These are phyloP conservation scores for Polypterus senegalus DNA, from an alignment of 2,113 vertebrate genomes.

Conservation along the genomic window DNA sequence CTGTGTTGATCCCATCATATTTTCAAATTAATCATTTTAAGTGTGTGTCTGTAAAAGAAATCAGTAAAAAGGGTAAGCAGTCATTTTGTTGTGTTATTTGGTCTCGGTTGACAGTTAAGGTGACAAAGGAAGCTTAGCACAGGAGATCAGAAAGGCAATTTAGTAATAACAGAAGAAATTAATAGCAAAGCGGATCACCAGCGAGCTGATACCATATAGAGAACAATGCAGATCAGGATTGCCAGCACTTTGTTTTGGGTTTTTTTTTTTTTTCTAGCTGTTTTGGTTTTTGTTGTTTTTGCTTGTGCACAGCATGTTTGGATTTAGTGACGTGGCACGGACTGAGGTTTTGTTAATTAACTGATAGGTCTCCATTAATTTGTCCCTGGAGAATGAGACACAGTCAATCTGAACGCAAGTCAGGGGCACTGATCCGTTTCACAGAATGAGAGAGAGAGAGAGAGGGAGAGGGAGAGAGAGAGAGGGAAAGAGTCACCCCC, in stretches of 20 bases:
- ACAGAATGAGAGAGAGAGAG: conserved; percentile 32
- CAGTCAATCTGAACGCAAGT: conserved; percentile 59
- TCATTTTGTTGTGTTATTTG: too few species aligned
- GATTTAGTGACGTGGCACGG: conserved; percentile 36
- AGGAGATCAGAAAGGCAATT: too few species aligned
- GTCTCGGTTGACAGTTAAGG: too few species aligned
- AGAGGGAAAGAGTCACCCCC: conserved; percentile 5
- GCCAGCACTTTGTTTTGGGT: neutral
- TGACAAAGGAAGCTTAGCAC: too few species aligned
- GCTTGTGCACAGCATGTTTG: conserved; percentile 17
- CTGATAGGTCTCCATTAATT: conserved; percentile 76
- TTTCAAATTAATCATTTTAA: too few species aligned
- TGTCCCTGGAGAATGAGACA: conserved; percentile 61
- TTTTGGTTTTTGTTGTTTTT: conserved; percentile 10
- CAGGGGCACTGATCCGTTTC: conserved; percentile 53
- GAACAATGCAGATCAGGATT: too few species aligned
- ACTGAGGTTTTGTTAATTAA: conserved; percentile 71
- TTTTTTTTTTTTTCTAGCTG: conserved; percentile 2
- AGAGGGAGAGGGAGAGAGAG: conserved; percentile 8
- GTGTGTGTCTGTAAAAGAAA: too few species aligned
- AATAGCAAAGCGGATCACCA: too few species aligned
- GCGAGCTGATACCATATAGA: too few species aligned
- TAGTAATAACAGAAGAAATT: too few species aligned
- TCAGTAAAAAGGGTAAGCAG: too few species aligned
- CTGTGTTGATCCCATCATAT: too few species aligned